Conservation (phyloP, 2,113 vertebrate species). For the Ascaphus truei region DNA sequence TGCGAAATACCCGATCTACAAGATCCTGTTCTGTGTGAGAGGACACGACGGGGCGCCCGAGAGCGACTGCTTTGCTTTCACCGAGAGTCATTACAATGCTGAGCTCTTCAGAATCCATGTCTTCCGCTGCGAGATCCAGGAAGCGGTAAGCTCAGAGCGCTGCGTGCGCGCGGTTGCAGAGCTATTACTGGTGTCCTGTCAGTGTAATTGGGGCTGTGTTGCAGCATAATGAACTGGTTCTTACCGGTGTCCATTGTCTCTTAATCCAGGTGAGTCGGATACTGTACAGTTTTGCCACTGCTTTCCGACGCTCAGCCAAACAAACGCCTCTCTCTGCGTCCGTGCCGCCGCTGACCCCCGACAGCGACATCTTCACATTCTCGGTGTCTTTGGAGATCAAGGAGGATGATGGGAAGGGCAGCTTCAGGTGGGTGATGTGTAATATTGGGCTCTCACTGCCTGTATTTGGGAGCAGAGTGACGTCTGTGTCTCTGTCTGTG, state of each 20-base stretch:
- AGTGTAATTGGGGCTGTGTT: no score
- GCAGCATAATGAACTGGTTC: no score
- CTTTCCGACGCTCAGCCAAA: conserved; percentile 90
- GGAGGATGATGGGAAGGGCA: conserved; percentile 96
- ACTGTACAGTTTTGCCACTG: conserved; percentile 96
- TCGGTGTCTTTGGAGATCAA: conserved; percentile 95
- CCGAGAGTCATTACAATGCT: conserved; percentile 95
- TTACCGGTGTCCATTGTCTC: no score
- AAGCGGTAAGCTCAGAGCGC: conserved; percentile 94
- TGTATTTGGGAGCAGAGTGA: no score
- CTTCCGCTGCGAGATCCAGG: conserved; percentile 96
- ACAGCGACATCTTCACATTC: conserved; percentile 96
- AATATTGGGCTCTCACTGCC: no score
- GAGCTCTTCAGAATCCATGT: conserved; percentile 98
- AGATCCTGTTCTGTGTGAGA: conserved; percentile 96
- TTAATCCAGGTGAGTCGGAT: conserved; percentile 87
- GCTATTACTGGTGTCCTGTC: no score
- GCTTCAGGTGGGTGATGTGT: conserved; percentile 79
- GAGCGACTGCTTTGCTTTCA: conserved; percentile 98
- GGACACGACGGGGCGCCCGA: conserved; percentile 92
- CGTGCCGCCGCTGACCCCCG: conserved; percentile 80
- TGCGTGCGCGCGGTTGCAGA: no score
- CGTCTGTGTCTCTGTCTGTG: background rate
- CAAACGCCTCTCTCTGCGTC: conserved; percentile 74
- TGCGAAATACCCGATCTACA: conserved; percentile 96